Base-by-base conservation (phyloP, 2,888 invertebrate genomes). In the Orchesellides sinensis region DNA sequence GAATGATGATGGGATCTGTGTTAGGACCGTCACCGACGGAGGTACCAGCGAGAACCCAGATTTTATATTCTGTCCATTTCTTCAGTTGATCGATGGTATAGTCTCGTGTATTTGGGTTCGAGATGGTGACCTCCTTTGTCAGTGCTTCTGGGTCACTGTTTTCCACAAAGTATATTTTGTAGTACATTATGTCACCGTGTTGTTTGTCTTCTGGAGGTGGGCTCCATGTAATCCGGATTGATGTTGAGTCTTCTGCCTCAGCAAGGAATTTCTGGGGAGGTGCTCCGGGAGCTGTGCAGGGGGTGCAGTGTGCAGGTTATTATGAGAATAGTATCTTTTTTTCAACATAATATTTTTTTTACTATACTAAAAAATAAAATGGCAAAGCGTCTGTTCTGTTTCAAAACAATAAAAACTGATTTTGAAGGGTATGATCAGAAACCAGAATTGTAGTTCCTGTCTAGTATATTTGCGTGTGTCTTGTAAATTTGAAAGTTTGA, bases 31-130 rank as follows among this genome's bases (percentile, higher is more conserved):
- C 97, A 90, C 99, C 99, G 88, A 98, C 96, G 89, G 94, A 95
- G 89, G 98, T 99, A 90, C 97, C 97, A 87, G 98, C 98, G 89
- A 97, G 92, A 89, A 98, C 96, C 97, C 97, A 97, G 89, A 99
- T 95, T 91, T 96, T 94, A 93, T 99, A 99, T 91, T 96, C 95
- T 83, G 98, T 98, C 97, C 97, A 98, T 86, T 96, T 95, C 90
- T 95, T 95, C 89, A 98, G 93, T 91, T 96, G 96, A 90, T 96
- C 96, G 91, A 98, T 92, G 86, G 94, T 92, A 91, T 96, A 94
- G 89, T 93, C 92, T 84, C 96, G 95, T 90, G 93, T 93, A 91
- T 95, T 96, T 47, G 90, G 89, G 59, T 89, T 89, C 40, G 90
- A 89, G 90, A 95, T 93, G 90, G 93, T 95, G 91, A 94, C 93